These are phyloP conservation scores for Zosterops hypoxanthus DNA, from an alignment of 2,113 vertebrate genomes.

Conservation along the genomic window DNA sequence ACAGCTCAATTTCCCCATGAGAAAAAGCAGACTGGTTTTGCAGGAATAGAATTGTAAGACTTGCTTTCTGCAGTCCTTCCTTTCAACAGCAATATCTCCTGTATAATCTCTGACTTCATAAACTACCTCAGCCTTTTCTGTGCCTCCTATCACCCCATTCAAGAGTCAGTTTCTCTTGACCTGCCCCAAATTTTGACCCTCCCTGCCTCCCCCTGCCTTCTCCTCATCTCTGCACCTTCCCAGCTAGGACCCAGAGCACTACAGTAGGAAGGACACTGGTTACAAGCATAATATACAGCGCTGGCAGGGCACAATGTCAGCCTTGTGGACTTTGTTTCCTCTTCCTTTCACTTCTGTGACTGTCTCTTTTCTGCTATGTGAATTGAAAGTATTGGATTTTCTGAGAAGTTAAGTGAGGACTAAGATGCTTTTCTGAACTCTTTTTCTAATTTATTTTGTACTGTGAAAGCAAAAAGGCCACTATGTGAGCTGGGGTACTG, in stretches of 20 bases:
- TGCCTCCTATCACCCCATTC: neutral
- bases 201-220: neutral
- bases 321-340: neutral
- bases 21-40: neutral
- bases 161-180: neutral
- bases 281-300: accelerated
- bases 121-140: neutral
- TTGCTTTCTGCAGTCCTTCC: neutral
- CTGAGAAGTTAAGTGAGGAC: neutral
- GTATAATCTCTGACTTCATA: neutral
- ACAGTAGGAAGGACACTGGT: neutral
- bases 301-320: accelerated
- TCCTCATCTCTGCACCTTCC: neutral
- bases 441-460: neutral
- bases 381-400: neutral
- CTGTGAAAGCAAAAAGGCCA: neutral
- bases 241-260: neutral
- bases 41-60: neutral
- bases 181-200: neutral
- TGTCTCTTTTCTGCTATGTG: neutral
- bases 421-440: neutral
- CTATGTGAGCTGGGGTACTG: neutral
- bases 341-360: neutral
- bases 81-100: neutral
- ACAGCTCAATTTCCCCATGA: neutral